phyloP scores from a whole-genome alignment of 1,140 invertebrate genomes.

The Akabosia matsudoensis region DNA sequence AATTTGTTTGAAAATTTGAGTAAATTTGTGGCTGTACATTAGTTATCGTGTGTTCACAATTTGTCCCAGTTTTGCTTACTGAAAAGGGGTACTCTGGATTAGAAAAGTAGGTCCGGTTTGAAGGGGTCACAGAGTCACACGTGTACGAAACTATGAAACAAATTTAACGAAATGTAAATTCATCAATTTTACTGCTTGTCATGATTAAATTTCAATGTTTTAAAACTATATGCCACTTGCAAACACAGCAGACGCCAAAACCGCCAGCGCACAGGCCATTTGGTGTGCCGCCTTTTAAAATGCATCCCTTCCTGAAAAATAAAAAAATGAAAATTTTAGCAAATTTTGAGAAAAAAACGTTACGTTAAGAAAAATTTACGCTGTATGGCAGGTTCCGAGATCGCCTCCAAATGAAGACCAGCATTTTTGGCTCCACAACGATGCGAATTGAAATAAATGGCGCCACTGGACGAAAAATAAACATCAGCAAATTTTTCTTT shows the following conservation, averaged over 20 bases:
- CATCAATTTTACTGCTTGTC: not conserved
- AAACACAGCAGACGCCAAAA: constrained; percentile 71
- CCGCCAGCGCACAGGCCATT: constrained; percentile 72
- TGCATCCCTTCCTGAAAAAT: constrained; percentile 58
- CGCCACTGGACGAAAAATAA: no score
- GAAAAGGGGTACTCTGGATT: constrained; percentile 70
- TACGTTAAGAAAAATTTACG: constrained; percentile 1
- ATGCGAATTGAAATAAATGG: constrained; percentile 36
- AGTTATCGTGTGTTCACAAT: constrained; percentile 72
- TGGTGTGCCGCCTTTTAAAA: constrained; percentile 62
- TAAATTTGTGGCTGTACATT: constrained; percentile 55
- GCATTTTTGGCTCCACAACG: constrained; percentile 44
- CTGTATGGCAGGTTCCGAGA: constrained; percentile 39
- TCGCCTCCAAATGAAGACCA: constrained; percentile 38
- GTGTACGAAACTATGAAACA: constrained; percentile 47
- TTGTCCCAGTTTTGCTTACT: constrained; percentile 66
- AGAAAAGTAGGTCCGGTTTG: constrained; percentile 80
- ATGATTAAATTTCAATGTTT: not conserved
- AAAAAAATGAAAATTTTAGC: not conserved
- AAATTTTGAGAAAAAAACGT: not conserved
- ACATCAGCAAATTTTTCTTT: no score
- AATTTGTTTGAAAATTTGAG: constrained; percentile 57
- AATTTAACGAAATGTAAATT: not conserved
- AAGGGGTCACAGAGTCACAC: constrained; percentile 67
- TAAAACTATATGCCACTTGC: constrained; percentile 55